A percentile compares a stretch with the other conserved stretches of the same genome.
These are phyloP conservation scores for Stenchaetothrips biformis DNA, from an alignment of 2,888 invertebrate species.

Conservation along the genomic window DNA sequence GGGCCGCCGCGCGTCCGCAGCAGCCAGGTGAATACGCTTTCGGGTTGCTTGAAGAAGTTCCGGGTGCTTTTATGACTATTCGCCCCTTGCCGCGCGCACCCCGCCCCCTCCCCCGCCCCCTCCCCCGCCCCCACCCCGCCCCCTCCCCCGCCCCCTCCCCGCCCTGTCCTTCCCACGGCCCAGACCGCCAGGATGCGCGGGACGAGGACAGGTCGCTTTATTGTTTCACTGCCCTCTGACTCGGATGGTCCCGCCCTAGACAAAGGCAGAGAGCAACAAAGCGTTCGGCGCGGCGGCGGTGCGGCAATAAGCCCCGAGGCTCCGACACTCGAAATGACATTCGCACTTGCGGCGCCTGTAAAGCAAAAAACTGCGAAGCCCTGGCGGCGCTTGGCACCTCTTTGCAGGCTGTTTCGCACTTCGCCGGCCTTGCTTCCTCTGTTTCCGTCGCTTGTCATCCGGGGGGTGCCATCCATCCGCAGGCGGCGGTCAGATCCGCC, in stretches of 20 bases:
- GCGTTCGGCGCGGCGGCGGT: neutral
- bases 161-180: neutral
- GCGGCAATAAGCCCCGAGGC: neutral
- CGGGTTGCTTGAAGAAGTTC: too few relatives aligned
- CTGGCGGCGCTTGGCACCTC: too few relatives aligned
- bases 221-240: neutral
- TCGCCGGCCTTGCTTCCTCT: too few relatives aligned
- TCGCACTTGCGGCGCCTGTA: neutral
- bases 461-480: constrained; percentile 31
- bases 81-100: neutral
- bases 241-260: neutral
- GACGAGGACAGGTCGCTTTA: neutral
- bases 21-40: too few relatives aligned
- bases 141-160: neutral
- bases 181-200: neutral
- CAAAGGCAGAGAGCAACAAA: neutral
- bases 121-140: neutral
- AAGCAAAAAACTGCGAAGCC: too few relatives aligned
- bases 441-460: too few relatives aligned
- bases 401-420: too few relatives aligned
- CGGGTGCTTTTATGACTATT: too few relatives aligned
- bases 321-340: neutral
- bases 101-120: neutral
- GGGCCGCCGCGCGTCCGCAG: too few relatives aligned
- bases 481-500: constrained; percentile 26